Evolutionary conservation across 1,140 invertebrate species (phyloP), one percentile per base, ranked within the genome.

Genomic region (Listronotus oregonensis): DNA sequence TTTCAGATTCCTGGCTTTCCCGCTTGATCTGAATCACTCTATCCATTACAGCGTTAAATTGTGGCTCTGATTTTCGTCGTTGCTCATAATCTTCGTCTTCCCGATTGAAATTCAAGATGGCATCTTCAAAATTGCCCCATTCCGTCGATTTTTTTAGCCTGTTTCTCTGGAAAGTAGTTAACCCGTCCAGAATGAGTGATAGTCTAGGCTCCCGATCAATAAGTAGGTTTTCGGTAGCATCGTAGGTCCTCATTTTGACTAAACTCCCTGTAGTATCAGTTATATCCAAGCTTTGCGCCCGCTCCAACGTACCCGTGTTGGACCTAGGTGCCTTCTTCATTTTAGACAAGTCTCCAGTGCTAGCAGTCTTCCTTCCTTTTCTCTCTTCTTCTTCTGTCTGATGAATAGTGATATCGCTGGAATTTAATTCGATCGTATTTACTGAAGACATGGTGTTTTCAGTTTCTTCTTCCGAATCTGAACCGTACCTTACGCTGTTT

Each of bases 211-310:
- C 89, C 71, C 87, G 86, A 54, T 72, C 70, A 15, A 77, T 70
- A 31, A 78, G 47, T 5, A 65, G 59, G 49, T 75, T 74, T 10
- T 72, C 71, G 47, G 73, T 75, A 6, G 75, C 64, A 60, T 75
- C 76, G 11, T 79, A 75, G 11, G 76, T 76, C 67, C 88, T 87
- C 69, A 89, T 90, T 21, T 85, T 89, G 68, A 81, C 83, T 77
- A 82, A 82, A 73, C 80, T 80, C 37, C 78, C 78, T 51, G 73
- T 73, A 73, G 86, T 83, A 42, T 90, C 88, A 12, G 87, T 87
- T 74, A 93, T 87, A 65, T 93, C 92, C 10, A 93, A 77, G 68
- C 91, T 93, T 72, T 93, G 89, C 0, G 92, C 90, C 65, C 92
- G 83, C 79, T 93, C 91, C 17, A 93, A 77, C 18, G 86, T 89